Conservation (phyloP, 2,113 vertebrate species). For the Vidua chalybeata region DNA sequence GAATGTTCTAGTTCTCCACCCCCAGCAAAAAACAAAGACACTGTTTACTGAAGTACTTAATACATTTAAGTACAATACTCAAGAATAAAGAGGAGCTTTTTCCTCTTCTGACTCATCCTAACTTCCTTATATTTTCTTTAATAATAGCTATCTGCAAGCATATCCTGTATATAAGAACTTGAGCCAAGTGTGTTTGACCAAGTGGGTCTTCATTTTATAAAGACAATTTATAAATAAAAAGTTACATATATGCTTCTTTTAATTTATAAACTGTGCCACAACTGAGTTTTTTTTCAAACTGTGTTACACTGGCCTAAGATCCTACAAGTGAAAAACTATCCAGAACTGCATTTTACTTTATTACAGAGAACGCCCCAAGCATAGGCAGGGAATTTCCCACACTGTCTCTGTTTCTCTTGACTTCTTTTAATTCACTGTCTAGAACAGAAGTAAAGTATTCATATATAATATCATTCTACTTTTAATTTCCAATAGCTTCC, state of each 20-base stretch:
- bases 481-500: neutral
- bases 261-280: neutral
- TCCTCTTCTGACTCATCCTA: neutral
- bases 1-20: neutral
- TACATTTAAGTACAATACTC: neutral
- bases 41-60: neutral
- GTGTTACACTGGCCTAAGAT: neutral
- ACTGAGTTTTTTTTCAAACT: neutral
- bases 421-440: neutral
- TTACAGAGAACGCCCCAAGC: neutral
- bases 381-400: neutral
- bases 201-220: neutral
- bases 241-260: neutral
- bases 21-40: neutral
- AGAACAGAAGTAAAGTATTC: neutral
- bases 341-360: slow-evolving; percentile 25
- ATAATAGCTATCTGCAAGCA: neutral
- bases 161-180: neutral
- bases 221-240: neutral
- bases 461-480: neutral
- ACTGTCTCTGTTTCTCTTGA: neutral
- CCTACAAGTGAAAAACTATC: neutral
- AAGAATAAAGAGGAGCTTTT: neutral
- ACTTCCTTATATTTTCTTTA: neutral
- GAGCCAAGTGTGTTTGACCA: neutral